These are phyloP conservation scores for Melitaea cinxia DNA, from an alignment of 1,140 invertebrate species.

Conservation along the genomic window DNA sequence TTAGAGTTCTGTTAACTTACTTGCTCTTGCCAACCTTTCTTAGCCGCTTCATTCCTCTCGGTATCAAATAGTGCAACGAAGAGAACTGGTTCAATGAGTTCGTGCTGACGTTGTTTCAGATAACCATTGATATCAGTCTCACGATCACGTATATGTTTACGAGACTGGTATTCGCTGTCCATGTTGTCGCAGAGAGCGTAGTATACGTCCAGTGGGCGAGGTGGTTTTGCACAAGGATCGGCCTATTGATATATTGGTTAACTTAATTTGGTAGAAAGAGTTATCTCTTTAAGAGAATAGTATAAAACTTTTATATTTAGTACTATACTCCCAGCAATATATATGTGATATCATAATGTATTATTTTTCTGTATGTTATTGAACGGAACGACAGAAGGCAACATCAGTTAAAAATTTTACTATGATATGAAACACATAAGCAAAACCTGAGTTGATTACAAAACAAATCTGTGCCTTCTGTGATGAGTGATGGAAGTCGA, in stretches of 20 bases:
- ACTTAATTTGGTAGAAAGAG: too few species aligned
- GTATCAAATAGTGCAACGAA: slow-evolving; percentile 74
- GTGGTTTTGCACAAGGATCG: slow-evolving; percentile 56
- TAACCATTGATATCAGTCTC: slow-evolving; percentile 72
- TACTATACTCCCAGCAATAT: too few species aligned
- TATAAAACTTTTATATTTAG: too few species aligned
- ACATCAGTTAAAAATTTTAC: too few species aligned
- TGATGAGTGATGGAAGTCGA: too few species aligned
- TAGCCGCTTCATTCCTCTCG: slow-evolving; percentile 77
- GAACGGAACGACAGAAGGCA: too few species aligned
- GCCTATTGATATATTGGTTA: slow-evolving; percentile 50
- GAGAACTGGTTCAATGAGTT: slow-evolving; percentile 63
- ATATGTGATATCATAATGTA: too few species aligned
- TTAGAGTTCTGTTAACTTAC: slow-evolving; percentile 47
- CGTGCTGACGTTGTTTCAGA: slow-evolving; percentile 54
- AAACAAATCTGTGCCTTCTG: too few species aligned
- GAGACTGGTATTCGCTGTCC: slow-evolving; percentile 62
- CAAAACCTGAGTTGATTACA: too few species aligned
- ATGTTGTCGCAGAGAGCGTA: slow-evolving; percentile 70
- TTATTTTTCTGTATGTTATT: too few species aligned
- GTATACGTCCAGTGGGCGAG: slow-evolving; percentile 82
- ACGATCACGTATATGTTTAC: slow-evolving; percentile 67
- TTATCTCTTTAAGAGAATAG: too few species aligned
- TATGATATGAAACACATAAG: too few species aligned
- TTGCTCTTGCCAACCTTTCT: slow-evolving; percentile 73